Conservation (phyloP, 2,888 invertebrate genomes). For the Caenorhabditis sp. region DNA sequence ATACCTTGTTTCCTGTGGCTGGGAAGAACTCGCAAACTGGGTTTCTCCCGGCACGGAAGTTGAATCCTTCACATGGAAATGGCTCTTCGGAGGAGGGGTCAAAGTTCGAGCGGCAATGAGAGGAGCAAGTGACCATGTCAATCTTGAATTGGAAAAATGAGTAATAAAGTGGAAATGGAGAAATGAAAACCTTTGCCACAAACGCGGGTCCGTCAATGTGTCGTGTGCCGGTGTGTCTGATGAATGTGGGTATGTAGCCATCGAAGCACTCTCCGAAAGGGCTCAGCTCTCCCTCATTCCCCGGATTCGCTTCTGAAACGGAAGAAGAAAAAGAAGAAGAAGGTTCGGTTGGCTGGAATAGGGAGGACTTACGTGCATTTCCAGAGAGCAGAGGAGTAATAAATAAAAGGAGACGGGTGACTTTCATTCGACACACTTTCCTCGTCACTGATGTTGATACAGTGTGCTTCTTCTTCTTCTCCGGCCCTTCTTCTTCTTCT, state of each 20-base stretch:
- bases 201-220: constrained; percentile 49
- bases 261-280: constrained; percentile 58
- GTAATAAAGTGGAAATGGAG: too few relatives aligned
- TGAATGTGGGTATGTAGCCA: constrained; percentile 41
- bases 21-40: constrained; percentile 69
- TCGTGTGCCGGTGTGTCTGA: constrained; percentile 41
- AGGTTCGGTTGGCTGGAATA: too few relatives aligned
- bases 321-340: too few relatives aligned
- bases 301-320: constrained; percentile 10
- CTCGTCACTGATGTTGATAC: constrained; percentile 48
- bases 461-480: constrained; percentile 30
- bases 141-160: constrained; percentile 23
- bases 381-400: constrained; percentile 2
- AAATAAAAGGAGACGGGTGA: constrained; percentile 6
- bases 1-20: constrained; percentile 29
- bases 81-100: constrained; percentile 62
- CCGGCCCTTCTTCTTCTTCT: constrained; percentile 16
- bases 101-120: constrained; percentile 61
- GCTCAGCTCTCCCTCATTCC: constrained; percentile 24
- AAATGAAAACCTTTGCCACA: constrained; percentile 48
- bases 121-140: constrained; percentile 63
- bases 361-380: constrained; percentile 25
- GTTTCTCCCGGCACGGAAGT: constrained; percentile 61
- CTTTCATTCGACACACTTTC: constrained; percentile 46
- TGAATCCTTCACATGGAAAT: constrained; percentile 67